phyloP scores from a whole-genome alignment of 2,888 invertebrate species.

The Dichetophora obliterata region DNA sequence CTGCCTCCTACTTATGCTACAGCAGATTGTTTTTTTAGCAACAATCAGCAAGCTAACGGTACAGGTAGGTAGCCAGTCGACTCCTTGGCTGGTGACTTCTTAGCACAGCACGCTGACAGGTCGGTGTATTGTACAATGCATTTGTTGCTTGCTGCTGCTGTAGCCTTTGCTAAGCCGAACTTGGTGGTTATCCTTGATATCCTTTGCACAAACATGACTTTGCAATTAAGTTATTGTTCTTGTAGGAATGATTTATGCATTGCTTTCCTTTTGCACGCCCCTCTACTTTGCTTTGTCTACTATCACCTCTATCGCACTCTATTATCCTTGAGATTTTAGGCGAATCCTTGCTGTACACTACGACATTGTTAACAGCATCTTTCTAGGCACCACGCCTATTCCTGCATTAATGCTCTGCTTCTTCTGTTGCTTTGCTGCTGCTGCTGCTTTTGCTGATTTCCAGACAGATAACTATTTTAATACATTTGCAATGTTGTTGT shows the following conservation, averaged over 20 bases:
- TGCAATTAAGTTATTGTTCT: slow-evolving; percentile 63
- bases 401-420: neutral
- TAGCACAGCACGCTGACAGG: too few species aligned
- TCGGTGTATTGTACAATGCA: too few species aligned
- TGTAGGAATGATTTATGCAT: slow-evolving; percentile 36
- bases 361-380: slow-evolving; percentile 26
- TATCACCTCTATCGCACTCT: neutral
- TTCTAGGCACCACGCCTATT: neutral
- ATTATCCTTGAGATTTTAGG: neutral
- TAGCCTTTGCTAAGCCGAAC: neutral
- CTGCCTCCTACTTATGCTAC: slow-evolving; percentile 9
- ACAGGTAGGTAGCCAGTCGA: too few species aligned
- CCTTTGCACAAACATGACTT: slow-evolving; percentile 58
- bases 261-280: neutral
- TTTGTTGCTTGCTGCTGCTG: neutral
- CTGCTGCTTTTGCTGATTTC: slow-evolving; percentile 17
- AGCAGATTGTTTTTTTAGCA: slow-evolving; percentile 3
- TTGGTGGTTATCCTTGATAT: slow-evolving; percentile 20
- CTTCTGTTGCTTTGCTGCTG: neutral
- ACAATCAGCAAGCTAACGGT: neutral
- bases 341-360: neutral
- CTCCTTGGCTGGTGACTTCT: too few species aligned
- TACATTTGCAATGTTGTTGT: neutral
- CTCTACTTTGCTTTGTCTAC: neutral
- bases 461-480: slow-evolving; percentile 8